phyloP scores from a whole-genome alignment of 2,113 vertebrate species.

The Clinocottus analis region DNA sequence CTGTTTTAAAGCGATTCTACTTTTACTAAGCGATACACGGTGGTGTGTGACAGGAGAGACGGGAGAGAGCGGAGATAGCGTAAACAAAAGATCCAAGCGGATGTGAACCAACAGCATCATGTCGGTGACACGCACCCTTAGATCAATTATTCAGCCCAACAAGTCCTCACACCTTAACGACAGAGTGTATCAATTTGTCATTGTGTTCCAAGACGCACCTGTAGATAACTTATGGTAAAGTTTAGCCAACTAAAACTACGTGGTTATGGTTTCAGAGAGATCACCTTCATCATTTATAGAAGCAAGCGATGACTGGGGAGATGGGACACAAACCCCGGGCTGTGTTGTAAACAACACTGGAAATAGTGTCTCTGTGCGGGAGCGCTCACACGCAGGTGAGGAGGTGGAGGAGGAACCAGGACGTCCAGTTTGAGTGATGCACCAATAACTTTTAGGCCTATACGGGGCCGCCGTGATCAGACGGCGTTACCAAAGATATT shows the following conservation, averaged over 20 bases:
- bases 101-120: conserved; percentile 26
- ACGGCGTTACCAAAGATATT: background rate
- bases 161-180: conserved; percentile 6
- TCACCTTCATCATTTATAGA: conserved; percentile 4
- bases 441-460: background rate
- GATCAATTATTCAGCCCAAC: conserved; percentile 37
- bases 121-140: conserved; percentile 13
- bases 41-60: conserved; percentile 5
- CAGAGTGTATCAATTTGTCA: background rate
- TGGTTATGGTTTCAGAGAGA: background rate
- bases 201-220: background rate
- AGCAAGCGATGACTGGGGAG: conserved; percentile 26
- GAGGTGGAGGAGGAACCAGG: background rate
- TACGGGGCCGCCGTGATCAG: background rate
- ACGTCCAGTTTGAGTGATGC: background rate
- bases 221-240: conserved; percentile 6
- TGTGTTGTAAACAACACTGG: background rate
- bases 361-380: background rate
- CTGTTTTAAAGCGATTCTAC: conserved; percentile 39
- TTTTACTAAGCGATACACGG: conserved; percentile 46
- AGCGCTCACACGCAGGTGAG: background rate
- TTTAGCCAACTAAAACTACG: conserved; percentile 13
- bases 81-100: conserved; percentile 34
- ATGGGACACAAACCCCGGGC: background rate
- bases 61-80: background rate